Percentiles rank a stretch among this genome's conserved stretches.
phyloP scores from a whole-genome alignment of 2,113 vertebrate species.

The Festucalex cinctus region DNA sequence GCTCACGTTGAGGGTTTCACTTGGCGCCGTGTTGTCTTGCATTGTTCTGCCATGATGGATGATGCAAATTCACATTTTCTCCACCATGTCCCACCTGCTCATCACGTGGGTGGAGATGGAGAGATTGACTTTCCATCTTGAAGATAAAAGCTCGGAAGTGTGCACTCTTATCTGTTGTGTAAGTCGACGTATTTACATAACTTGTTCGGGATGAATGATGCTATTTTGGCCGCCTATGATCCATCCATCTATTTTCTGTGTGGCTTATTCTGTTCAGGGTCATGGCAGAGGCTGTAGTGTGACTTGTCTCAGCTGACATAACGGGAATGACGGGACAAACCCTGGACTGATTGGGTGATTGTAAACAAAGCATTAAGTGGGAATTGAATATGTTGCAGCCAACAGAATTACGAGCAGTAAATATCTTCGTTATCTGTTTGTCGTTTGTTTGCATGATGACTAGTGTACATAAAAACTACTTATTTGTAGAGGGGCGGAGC shows the following conservation, averaged over 20 bases:
- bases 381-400: not conserved
- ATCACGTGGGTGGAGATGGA: conserved; percentile 17
- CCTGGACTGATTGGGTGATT: not conserved
- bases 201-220: not conserved
- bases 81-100: conserved; percentile 53
- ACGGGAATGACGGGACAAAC: not conserved
- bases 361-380: not conserved
- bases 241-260: not conserved
- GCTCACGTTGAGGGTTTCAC: conserved; percentile 25
- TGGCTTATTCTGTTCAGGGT: not conserved
- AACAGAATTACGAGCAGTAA: not conserved
- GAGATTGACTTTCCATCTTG: conserved; percentile 7
- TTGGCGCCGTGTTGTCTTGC: conserved; percentile 34
- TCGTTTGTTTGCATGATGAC: not conserved
- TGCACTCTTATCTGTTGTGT: not conserved
- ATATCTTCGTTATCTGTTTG: not conserved
- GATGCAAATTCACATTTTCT: conserved; percentile 42
- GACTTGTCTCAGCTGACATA: not conserved
- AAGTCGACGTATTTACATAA: not conserved
- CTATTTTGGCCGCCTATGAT: not conserved
- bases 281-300: not conserved
- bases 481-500: not conserved
- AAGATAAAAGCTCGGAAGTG: not conserved
- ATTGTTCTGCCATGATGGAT: conserved; percentile 62
- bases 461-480: not conserved